Base-by-base conservation (phyloP, 2,888 invertebrate genomes). In the Petrolisthes manimaculis region DNA sequence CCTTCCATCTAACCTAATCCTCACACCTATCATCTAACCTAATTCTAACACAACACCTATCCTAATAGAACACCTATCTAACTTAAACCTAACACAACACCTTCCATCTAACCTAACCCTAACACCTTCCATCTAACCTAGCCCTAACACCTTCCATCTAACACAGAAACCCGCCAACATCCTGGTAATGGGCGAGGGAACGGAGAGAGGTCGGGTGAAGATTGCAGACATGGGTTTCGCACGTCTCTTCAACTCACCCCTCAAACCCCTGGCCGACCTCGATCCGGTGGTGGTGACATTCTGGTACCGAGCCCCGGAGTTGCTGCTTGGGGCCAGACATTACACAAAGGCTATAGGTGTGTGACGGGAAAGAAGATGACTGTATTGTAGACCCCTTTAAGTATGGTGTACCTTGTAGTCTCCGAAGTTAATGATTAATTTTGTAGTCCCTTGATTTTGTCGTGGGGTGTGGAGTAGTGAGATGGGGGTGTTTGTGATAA, bases 171-270 rank as follows among this genome's bases (percentile, higher is more conserved):
- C 99, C 86, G 99, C 99, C 4, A 99, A 99, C 93, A 99, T 99
- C 92, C 94, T 99, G 90, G 99, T 99, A 51, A 99, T 99, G 99
- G 99, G 99, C 9, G 99, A 99, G 94, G 99, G 99, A 0, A 96
- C 96, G 56, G 99, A 99, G 93, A 94, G 99, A 92, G 99, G 99
- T 1, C 94, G 99, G 91, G 98, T 99, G 0, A 99, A 99, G 94
- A 99, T 99, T 92, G 99, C 99, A 54, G 99, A 99, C 93, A 99
- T 99, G 98, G 99, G 99, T 0, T 99, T 99, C 94, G 99, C 99
- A 0, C 94, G 99, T 91, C 94, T 99, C 83, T 99, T 99, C 93
- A 99, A 99, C 94, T 98, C 98, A 3, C 99, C 99, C 0, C 93
- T 99, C 86, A 99, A 99, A 93, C 99, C 99, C 0, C 94, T 99